A percentile compares a stretch with the other conserved stretches of the same genome.
Evolutionary conservation across 2,888 invertebrate species (phyloP).

Genomic region (Sarcophaga rosellei): DNA sequence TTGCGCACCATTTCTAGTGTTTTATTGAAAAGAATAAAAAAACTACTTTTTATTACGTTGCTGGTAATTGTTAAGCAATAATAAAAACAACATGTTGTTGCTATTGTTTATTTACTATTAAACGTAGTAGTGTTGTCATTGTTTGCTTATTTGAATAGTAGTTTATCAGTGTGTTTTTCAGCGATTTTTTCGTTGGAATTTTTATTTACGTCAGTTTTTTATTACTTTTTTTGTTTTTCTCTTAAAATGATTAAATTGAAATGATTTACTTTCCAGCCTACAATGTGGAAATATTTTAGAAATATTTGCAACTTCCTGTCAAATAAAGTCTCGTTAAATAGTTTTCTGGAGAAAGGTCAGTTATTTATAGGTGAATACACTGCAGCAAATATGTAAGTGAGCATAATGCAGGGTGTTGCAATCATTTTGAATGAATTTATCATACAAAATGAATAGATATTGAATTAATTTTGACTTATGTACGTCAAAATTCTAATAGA

Average conservation of each 20-base stretch:
- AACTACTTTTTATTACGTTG: not conserved
- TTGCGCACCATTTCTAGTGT: conserved; percentile 15
- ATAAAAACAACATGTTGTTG: not conserved
- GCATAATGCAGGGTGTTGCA: no score
- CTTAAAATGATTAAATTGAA: not conserved
- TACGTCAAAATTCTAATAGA: no score
- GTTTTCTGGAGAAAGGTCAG: no score
- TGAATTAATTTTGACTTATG: no score
- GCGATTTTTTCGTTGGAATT: conserved; percentile 12
- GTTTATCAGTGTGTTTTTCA: not conserved
- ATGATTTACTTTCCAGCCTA: not conserved
- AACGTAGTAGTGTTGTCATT: not conserved
- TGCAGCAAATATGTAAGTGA: no score
- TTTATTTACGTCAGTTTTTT: not conserved
- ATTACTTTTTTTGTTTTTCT: not conserved
- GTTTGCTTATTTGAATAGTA: not conserved
- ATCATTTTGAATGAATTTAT: no score
- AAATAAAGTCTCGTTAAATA: no score
- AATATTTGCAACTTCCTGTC: no score
- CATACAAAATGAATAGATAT: no score
- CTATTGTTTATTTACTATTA: not conserved
- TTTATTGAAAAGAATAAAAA: not conserved
- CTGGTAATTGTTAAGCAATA: not conserved
- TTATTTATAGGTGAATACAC: no score
- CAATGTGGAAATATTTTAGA: not conserved